Percentiles rank a stretch among this genome's conserved stretches.
These are phyloP conservation scores for Microchrysa polita DNA, from an alignment of 2,888 invertebrate genomes.

Conservation along the genomic window DNA sequence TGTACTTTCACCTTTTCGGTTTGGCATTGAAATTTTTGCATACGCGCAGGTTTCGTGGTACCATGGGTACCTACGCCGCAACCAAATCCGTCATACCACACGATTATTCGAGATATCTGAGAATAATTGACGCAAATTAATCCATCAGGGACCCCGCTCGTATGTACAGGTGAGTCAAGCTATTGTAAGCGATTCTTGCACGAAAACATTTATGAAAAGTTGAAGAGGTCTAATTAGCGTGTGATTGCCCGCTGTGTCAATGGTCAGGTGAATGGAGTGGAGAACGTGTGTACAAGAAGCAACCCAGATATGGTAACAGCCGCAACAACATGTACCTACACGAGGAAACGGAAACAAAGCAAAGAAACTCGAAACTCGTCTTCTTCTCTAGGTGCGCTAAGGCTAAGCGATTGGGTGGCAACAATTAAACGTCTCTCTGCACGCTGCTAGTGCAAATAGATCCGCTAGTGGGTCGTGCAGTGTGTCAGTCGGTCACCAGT, in stretches of 20 bases:
- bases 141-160: too few relatives aligned
- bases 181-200: not conserved
- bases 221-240: not conserved
- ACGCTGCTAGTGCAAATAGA: constrained; percentile 19
- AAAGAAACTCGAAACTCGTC: not conserved
- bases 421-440: not conserved
- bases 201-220: not conserved
- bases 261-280: not conserved
- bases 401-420: too few relatives aligned
- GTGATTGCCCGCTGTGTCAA: not conserved
- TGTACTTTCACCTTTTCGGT: constrained; percentile 5
- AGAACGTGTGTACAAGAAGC: not conserved
- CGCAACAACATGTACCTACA: not conserved
- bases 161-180: too few relatives aligned
- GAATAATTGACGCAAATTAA: too few relatives aligned
- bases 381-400: not conserved
- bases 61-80: not conserved
- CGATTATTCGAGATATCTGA: too few relatives aligned
- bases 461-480: constrained; percentile 47
- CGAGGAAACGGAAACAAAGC: not conserved
- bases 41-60: constrained; percentile 2
- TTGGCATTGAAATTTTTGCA: constrained; percentile 5
- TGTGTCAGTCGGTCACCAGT: constrained; percentile 50
- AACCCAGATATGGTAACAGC: not conserved
- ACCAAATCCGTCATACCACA: not conserved